Evolutionary conservation across 2,797 vertebrate species (phyloP).

Genomic region (Alauda arvensis): DNA sequence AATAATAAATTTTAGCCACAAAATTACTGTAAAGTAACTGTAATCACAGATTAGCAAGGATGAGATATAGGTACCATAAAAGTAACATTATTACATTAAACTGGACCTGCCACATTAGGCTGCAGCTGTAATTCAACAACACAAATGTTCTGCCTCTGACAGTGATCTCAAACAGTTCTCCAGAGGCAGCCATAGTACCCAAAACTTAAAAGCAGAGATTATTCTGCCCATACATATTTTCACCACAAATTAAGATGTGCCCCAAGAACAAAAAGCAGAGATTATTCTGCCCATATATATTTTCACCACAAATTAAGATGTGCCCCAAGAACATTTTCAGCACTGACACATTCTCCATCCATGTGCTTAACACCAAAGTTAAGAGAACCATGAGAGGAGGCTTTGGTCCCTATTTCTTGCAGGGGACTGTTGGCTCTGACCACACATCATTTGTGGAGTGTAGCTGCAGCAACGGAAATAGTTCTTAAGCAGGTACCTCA

Average conservation of each 20-base stretch:
- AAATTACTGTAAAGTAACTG: not conserved
- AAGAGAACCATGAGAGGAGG: not conserved
- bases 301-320: not conserved
- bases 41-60: not conserved
- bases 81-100: not conserved
- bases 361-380: not conserved
- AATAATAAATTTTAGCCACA: not conserved
- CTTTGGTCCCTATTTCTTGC: not conserved
- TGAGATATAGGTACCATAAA: not conserved
- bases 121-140: not conserved
- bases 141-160: not conserved
- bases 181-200: not conserved
- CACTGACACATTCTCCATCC: not conserved
- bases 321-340: not conserved
- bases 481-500: not conserved
- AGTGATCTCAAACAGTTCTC: not conserved
- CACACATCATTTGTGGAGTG: accelerated
- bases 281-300: not conserved
- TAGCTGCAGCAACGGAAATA: not conserved
- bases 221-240: not conserved
- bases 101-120: not conserved
- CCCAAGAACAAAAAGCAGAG: not conserved
- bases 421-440: not conserved
- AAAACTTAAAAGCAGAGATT: not conserved
- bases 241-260: not conserved